Percentiles rank a stretch among this genome's conserved stretches.
Evolutionary conservation across 2,113 vertebrate species (phyloP).

Genomic region (Rhagologus leucostigma): DNA sequence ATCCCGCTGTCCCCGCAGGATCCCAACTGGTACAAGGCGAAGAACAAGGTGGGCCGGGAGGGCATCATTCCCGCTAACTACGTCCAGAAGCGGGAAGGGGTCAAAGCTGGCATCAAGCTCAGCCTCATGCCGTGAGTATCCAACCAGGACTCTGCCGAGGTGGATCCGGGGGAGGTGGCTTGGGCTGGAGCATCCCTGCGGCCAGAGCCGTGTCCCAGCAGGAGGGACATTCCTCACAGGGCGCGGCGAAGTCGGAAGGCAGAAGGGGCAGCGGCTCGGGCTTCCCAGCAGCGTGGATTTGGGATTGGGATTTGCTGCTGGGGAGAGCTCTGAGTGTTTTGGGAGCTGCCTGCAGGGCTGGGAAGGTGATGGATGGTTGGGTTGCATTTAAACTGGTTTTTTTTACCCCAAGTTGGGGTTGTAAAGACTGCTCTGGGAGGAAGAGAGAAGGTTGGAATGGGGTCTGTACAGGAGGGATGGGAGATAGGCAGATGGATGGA

Average conservation of each 20-base stretch:
- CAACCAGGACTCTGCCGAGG: accelerated
- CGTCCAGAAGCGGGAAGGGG: constrained; percentile 92
- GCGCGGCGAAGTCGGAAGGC: accelerated
- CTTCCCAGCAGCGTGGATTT: neutral
- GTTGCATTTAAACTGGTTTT: accelerated
- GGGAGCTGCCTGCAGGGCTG: neutral
- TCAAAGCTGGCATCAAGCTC: constrained; percentile 89
- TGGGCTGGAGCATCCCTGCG: neutral
- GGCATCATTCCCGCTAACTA: constrained; percentile 96
- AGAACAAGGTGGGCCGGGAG: constrained; percentile 87
- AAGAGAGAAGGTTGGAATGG: no score
- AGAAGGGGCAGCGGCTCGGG: neutral
- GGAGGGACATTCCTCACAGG: neutral
- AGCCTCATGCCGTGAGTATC: constrained; percentile 98
- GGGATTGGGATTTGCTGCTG: neutral
- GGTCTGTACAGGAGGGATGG: accelerated
- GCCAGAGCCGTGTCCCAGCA: neutral
- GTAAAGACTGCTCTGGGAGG: neutral
- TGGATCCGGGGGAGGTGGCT: neutral
- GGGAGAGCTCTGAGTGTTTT: neutral
- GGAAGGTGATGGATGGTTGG: neutral
- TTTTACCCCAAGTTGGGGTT: neutral
- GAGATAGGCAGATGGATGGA: neutral
- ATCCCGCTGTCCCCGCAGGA: constrained; percentile 69
- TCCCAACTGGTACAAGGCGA: constrained; percentile 98